phyloP scores from a whole-genome alignment of 1,140 invertebrate species.

The Riptortus pedestris region DNA sequence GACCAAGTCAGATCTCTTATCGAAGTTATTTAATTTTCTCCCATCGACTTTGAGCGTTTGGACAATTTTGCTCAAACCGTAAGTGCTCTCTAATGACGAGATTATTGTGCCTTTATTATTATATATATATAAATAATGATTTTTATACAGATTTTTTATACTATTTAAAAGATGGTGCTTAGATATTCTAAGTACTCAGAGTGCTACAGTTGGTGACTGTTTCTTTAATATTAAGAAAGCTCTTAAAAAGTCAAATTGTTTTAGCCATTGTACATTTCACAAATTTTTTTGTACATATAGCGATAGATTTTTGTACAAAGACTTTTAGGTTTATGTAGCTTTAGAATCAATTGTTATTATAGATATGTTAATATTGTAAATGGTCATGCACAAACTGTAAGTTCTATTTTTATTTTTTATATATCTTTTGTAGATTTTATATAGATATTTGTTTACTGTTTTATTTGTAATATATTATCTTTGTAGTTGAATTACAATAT shows the following conservation, averaged over 20 bases:
- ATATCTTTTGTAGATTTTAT: slow-evolving; percentile 7
- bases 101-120: slow-evolving; percentile 20
- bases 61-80: slow-evolving; percentile 9
- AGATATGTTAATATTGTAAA: not conserved
- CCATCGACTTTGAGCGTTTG: slow-evolving; percentile 7
- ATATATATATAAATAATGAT: slow-evolving; percentile 12
- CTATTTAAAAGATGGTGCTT: slow-evolving; percentile 16
- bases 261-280: slow-evolving; percentile 18
- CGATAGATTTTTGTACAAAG: slow-evolving; percentile 2
- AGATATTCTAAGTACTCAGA: not conserved
- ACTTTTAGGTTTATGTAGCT: slow-evolving; percentile 14
- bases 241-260: slow-evolving; percentile 8
- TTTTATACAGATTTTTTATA: slow-evolving; percentile 18
- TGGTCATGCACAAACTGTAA: slow-evolving; percentile 13
- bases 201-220: slow-evolving; percentile 8
- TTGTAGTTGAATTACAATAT: not conserved
- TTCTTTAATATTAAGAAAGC: not conserved
- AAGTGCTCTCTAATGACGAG: slow-evolving; percentile 17
- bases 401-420: slow-evolving; percentile 6
- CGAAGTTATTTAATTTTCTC: slow-evolving; percentile 13
- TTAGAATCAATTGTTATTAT: slow-evolving; percentile 13
- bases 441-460: not conserved
- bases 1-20: slow-evolving; percentile 5
- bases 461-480: not conserved
- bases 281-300: slow-evolving; percentile 6